A percentile compares a stretch with the other conserved stretches of the same genome.
phyloP scores from a whole-genome alignment of 2,888 invertebrate genomes.

The Dorcus parallelipipedus region DNA sequence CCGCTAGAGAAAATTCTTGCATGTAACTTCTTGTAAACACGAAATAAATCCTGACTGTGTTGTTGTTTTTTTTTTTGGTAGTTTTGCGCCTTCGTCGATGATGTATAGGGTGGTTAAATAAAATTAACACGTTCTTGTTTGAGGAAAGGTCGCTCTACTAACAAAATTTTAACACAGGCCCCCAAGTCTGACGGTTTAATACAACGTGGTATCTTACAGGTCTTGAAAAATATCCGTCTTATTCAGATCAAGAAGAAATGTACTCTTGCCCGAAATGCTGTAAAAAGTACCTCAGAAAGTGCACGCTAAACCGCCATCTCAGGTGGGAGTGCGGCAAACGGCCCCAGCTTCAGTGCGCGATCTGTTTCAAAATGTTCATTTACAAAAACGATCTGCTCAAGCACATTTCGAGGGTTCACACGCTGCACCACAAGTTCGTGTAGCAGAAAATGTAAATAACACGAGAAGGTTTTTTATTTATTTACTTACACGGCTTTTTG shows the following conservation, averaged over 20 bases:
- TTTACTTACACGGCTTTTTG: too few relatives aligned
- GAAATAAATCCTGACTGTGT: not conserved
- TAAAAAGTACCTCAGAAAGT: constrained; percentile 51
- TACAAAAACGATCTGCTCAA: constrained; percentile 45
- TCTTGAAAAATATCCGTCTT: not conserved
- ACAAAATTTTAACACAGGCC: too few relatives aligned
- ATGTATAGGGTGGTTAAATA: too few relatives aligned
- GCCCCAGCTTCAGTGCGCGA: constrained; percentile 48
- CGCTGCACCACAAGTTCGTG: not conserved
- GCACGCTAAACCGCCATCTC: constrained; percentile 51
- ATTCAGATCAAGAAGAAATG: constrained; percentile 37
- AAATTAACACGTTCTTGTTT: too few relatives aligned
- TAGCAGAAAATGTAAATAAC: too few relatives aligned
- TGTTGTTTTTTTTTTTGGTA: not conserved
- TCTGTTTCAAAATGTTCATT: constrained; percentile 8
- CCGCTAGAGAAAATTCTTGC: not conserved
- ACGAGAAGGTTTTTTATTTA: too few relatives aligned
- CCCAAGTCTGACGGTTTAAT: too few relatives aligned
- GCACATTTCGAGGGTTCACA: constrained; percentile 34
- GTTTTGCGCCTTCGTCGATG: too few relatives aligned
- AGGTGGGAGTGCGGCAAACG: constrained; percentile 54
- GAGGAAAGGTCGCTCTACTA: too few relatives aligned
- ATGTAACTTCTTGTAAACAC: not conserved
- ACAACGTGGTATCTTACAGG: not conserved
- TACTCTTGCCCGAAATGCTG: constrained; percentile 49